Evolutionary conservation across 2,113 vertebrate genomes (phyloP).

Genomic region (Nipponia nippon): DNA sequence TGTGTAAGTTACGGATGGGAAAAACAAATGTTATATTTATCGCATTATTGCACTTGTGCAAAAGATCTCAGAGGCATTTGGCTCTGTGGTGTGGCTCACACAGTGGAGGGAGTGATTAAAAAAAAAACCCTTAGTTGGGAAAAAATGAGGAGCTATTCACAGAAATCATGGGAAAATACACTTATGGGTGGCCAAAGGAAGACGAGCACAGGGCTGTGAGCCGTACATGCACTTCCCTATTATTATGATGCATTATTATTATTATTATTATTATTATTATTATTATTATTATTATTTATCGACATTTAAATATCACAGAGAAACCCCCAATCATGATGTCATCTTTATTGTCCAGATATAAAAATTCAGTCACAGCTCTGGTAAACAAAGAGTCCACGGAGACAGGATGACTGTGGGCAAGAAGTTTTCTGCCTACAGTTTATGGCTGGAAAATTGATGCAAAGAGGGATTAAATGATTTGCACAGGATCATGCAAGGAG

Average conservation of each 20-base stretch:
- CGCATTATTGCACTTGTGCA: background rate
- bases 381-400: background rate
- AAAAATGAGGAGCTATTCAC: background rate
- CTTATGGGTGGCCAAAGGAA: background rate
- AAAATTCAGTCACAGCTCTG: background rate
- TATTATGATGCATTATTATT: background rate
- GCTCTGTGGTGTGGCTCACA: background rate
- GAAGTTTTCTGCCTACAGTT: background rate
- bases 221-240: background rate
- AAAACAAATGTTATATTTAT: background rate
- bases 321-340: background rate
- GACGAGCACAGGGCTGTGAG: background rate
- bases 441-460: background rate
- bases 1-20: background rate
- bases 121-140: background rate
- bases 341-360: background rate
- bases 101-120: background rate
- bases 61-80: conserved; percentile 9
- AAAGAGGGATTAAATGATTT: background rate
- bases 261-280: background rate
- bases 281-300: background rate
- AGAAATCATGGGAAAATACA: background rate
- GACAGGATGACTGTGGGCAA: background rate
- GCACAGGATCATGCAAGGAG: background rate
- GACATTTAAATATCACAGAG: background rate